phyloP scores from a whole-genome alignment of 2,888 invertebrate genomes.

The Asteroscopus sphinx region DNA sequence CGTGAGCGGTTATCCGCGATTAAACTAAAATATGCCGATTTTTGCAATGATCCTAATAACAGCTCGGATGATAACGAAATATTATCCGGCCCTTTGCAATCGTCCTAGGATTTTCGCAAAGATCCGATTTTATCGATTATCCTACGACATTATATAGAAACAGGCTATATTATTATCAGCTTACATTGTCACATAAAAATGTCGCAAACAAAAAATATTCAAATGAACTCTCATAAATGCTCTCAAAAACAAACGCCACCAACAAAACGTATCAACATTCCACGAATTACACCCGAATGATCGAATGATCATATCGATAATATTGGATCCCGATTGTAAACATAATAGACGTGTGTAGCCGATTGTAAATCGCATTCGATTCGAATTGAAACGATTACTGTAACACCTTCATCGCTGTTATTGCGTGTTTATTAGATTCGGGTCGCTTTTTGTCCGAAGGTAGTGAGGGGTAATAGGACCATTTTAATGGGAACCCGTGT shows the following conservation, averaged over 20 bases:
- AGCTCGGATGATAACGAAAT: no score
- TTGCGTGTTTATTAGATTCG: slow-evolving; percentile 81
- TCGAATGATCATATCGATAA: slow-evolving; percentile 51
- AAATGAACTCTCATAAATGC: slow-evolving; percentile 41
- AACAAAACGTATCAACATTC: slow-evolving; percentile 40
- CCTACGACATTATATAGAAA: no score
- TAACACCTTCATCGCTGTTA: slow-evolving; percentile 78
- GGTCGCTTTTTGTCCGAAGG: slow-evolving; percentile 58
- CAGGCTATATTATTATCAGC: no score
- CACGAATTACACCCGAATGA: slow-evolving; percentile 53
- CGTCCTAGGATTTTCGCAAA: no score
- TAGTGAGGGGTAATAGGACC: slow-evolving; percentile 32
- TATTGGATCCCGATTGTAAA: slow-evolving; percentile 56
- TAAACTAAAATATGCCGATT: no score
- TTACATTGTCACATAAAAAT: slow-evolving; percentile 28
- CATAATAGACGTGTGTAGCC: slow-evolving; percentile 66
- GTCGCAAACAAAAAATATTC: slow-evolving; percentile 19
- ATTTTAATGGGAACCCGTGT: slow-evolving; percentile 55
- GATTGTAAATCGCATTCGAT: slow-evolving; percentile 74
- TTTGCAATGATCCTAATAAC: no score
- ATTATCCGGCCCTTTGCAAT: no score
- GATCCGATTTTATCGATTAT: no score
- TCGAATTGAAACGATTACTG: slow-evolving; percentile 76
- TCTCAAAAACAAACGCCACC: slow-evolving; percentile 42
- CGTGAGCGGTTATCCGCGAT: no score